phyloP scores from a whole-genome alignment of 64 coral and sea anemone species.

The Montipora capricornis region DNA sequence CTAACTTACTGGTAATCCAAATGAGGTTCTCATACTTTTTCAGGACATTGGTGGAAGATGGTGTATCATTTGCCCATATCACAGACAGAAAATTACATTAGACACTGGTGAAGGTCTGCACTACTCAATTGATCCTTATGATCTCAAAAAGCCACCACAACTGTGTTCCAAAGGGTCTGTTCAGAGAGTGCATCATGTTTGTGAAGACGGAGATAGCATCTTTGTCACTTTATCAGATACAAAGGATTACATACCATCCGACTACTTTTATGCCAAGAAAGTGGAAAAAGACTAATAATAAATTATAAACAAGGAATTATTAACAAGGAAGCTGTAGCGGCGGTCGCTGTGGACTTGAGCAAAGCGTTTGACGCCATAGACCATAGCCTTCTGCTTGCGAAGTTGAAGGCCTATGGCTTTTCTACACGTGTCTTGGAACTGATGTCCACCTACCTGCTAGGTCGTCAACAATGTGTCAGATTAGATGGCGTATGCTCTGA shows the following conservation, averaged over 20 bases:
- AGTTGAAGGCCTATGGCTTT: too few relatives aligned
- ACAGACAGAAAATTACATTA: conserved; percentile 62
- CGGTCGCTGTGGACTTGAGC: too few relatives aligned
- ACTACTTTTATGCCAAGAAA: conserved; percentile 57
- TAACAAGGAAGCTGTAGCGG: too few relatives aligned
- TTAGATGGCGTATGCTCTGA: too few relatives aligned
- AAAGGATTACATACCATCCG: conserved; percentile 39
- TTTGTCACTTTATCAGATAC: conserved; percentile 52
- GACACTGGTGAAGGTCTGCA: conserved; percentile 65
- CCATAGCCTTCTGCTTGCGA: too few relatives aligned
- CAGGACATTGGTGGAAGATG: conserved; percentile 55
- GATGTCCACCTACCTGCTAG: too few relatives aligned
- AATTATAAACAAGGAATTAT: too few relatives aligned
- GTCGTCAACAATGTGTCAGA: too few relatives aligned
- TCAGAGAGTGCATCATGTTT: conserved; percentile 57
- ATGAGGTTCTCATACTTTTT: neutral
- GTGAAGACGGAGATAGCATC: conserved; percentile 20
- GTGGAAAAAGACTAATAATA: neutral
- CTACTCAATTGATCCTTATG: conserved; percentile 46
- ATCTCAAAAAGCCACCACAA: conserved; percentile 58
- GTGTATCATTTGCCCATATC: conserved; percentile 67
- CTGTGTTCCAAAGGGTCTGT: conserved; percentile 57
- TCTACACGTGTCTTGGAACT: too few relatives aligned
- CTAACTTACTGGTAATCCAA: too few relatives aligned
- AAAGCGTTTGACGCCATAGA: too few relatives aligned